Conservation (phyloP, 2,113 vertebrate genomes). For the Mirounga angustirostris region DNA sequence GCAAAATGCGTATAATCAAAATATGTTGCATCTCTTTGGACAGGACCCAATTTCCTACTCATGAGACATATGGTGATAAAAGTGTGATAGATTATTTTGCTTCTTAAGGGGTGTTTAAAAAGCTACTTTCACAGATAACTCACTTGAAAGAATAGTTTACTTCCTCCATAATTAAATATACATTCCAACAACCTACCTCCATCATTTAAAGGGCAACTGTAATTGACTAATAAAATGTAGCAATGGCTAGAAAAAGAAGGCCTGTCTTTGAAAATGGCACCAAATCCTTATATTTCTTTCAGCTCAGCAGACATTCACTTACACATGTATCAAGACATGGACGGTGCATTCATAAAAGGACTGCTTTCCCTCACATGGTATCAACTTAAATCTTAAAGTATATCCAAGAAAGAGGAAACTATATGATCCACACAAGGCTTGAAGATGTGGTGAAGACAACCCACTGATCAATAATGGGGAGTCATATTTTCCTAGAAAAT, state of each 20-base stretch:
- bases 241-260: neutral
- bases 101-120: constrained; percentile 52
- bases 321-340: neutral
- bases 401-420: neutral
- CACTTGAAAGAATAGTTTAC: neutral
- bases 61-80: constrained; percentile 32
- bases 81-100: constrained; percentile 32
- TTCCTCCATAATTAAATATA: constrained; percentile 32
- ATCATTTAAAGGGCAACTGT: neutral
- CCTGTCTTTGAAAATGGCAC: neutral
- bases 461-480: neutral
- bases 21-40: constrained; percentile 46
- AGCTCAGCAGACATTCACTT: neutral
- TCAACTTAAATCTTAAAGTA: neutral
- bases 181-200: neutral
- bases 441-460: constrained; percentile 4
- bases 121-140: constrained; percentile 29
- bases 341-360: neutral
- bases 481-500: neutral
- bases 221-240: constrained; percentile 33
- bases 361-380: neutral
- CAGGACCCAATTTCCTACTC: neutral
- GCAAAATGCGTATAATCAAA: constrained; percentile 52
- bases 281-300: neutral
- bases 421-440: neutral